Conservation (phyloP, 2,888 invertebrate species). For the Megastigmus dorsalis region DNA sequence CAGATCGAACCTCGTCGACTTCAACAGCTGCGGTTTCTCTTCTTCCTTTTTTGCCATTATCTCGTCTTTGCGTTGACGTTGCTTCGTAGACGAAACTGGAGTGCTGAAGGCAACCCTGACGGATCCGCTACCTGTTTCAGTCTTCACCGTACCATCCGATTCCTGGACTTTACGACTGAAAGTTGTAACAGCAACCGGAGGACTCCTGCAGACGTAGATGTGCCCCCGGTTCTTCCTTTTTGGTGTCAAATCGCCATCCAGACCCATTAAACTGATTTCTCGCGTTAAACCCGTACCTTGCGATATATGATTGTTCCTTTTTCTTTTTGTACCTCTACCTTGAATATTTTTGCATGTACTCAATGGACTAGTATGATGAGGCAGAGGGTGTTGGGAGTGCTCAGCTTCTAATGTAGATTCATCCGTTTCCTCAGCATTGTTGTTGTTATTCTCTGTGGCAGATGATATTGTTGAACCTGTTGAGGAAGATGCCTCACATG, state of each 20-base stretch:
- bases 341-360: constrained; percentile 63
- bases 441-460: not conserved
- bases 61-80: constrained; percentile 56
- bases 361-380: constrained; percentile 67
- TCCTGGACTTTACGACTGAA: constrained; percentile 49
- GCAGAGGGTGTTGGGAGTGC: constrained; percentile 56
- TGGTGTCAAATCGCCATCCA: constrained; percentile 81
- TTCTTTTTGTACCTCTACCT: constrained; percentile 68
- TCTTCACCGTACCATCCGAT: constrained; percentile 51
- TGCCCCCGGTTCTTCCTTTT: constrained; percentile 77
- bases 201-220: constrained; percentile 75
- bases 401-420: constrained; percentile 71
- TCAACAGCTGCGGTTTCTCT: constrained; percentile 66
- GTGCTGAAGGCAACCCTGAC: constrained; percentile 87
- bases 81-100: constrained; percentile 79
- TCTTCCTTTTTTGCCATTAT: constrained; percentile 58
- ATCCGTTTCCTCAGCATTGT: constrained; percentile 62
- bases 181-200: constrained; percentile 47
- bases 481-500: constrained; percentile 61
- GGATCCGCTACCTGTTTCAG: constrained; percentile 57
- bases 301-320: constrained; percentile 56
- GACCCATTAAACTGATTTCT: constrained; percentile 81
- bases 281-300: constrained; percentile 80
- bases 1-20: constrained; percentile 80
- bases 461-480: constrained; percentile 2